Conservation (phyloP, 2,888 invertebrate species). For the Drosophila borealis region DNA sequence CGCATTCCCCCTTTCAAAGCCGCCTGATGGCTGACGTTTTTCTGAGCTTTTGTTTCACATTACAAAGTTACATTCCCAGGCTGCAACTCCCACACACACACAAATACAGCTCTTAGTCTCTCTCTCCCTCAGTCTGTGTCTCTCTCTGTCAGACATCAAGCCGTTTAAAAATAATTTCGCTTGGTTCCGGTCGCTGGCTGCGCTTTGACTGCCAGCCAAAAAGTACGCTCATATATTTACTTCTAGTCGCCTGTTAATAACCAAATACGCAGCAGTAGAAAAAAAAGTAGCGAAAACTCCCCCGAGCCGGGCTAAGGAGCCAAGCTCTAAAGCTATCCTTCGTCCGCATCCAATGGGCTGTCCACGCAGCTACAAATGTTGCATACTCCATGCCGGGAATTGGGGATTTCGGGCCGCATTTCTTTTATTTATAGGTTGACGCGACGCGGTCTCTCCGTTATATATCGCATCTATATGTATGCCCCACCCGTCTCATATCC, state of each 20-base stretch:
- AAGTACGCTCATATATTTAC: constrained; percentile 69
- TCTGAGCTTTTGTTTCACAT: constrained; percentile 68
- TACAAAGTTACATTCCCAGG: constrained; percentile 54
- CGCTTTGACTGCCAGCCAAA: constrained; percentile 67
- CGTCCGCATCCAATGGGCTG: constrained; percentile 29
- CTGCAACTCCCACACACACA: constrained; percentile 45
- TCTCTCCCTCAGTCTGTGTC: constrained; percentile 1
- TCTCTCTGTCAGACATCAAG: constrained; percentile 45
- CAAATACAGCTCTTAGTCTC: not conserved
- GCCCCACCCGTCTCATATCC: constrained; percentile 66
- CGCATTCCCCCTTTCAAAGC: constrained; percentile 49
- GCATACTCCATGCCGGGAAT: constrained; percentile 49
- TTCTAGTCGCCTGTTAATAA: constrained; percentile 64
- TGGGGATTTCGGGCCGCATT: constrained; percentile 56
- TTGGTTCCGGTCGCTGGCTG: constrained; percentile 68
- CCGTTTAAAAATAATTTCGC: constrained; percentile 77
- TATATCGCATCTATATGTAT: constrained; percentile 63
- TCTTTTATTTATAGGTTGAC: constrained; percentile 71
- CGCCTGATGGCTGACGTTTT: constrained; percentile 50
- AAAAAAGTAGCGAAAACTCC: constrained; percentile 21
- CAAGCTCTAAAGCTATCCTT: constrained; percentile 31
- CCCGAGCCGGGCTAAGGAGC: constrained; percentile 10
- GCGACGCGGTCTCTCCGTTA: constrained; percentile 63
- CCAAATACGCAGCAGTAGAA: constrained; percentile 38
- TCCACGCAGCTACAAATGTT: constrained; percentile 57